Percentiles rank a stretch among this genome's conserved stretches.
These are phyloP conservation scores for Apostichopus leukothele DNA, from an alignment of 53 echinoderm and acorn worm genomes.

Conservation along the genomic window DNA sequence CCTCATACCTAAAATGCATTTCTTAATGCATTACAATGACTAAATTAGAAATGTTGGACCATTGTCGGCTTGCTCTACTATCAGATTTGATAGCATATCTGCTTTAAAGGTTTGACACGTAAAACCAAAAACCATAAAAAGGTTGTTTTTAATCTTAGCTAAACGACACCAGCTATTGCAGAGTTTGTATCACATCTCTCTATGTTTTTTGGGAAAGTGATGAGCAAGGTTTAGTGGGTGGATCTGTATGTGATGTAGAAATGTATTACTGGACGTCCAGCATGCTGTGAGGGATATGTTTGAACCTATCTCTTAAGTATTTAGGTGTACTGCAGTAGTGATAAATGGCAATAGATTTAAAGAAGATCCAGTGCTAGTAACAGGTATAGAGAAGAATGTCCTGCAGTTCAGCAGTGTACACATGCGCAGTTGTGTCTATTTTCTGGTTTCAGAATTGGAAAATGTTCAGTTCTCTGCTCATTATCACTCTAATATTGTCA, in stretches of 20 bases:
- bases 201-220: not conserved
- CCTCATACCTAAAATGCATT: slow-evolving; percentile 13
- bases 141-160: too few relatives aligned
- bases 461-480: not conserved
- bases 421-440: not conserved
- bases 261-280: not conserved
- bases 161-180: slow-evolving; percentile 8
- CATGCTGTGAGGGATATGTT: not conserved
- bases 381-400: not conserved
- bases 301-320: too few relatives aligned
- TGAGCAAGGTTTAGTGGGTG: not conserved
- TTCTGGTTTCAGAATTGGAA: not conserved
- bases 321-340: too few relatives aligned
- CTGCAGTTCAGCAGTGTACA: not conserved
- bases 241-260: not conserved
- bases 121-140: too few relatives aligned
- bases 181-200: not conserved
- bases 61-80: not conserved
- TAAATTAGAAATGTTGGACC: slow-evolving; percentile 18
- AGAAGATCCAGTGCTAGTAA: not conserved
- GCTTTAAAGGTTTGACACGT: too few relatives aligned
- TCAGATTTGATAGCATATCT: not conserved
- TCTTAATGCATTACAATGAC: slow-evolving; percentile 3
- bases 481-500: slow-evolving; percentile 9
- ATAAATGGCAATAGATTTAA: not conserved